A percentile compares a stretch with the other conserved stretches of the same genome.
Conservation (phyloP, 2,797 vertebrate species). For the Poecilia picta region DNA sequence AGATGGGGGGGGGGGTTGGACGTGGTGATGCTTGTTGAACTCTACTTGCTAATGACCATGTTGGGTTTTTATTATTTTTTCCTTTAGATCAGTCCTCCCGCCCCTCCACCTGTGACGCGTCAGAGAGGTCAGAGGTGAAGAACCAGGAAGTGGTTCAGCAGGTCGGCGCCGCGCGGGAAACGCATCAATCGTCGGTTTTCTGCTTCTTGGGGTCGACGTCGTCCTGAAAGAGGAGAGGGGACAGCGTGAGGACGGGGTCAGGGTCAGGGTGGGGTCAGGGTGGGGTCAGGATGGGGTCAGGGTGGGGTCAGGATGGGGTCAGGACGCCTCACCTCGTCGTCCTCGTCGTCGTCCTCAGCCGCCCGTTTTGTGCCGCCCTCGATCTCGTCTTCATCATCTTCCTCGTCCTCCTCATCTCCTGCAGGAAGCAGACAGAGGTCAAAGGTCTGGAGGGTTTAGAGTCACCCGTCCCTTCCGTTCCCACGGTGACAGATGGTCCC, state of each 20-base stretch:
- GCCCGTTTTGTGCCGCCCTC: constrained; percentile 90
- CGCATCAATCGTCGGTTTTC: constrained; percentile 89
- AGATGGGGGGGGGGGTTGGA: constrained; percentile 40
- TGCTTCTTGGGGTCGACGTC: constrained; percentile 94
- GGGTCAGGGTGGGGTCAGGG: background rate
- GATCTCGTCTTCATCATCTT: constrained; percentile 89
- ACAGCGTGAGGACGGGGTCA: background rate
- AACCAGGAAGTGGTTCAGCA: constrained; percentile 77
- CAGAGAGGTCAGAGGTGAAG: constrained; percentile 76
- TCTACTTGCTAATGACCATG: constrained; percentile 91
- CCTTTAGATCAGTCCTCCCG: constrained; percentile 67
- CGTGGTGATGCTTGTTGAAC: constrained; percentile 71
- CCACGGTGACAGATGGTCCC: background rate
- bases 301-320: background rate
- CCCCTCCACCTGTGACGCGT: constrained; percentile 73
- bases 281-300: accelerated
- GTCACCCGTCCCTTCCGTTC: background rate
- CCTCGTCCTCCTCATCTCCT: constrained; percentile 89
- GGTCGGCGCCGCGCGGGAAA: constrained; percentile 49
- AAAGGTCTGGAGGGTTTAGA: accelerated
- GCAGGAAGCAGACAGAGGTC: background rate
- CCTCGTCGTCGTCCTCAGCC: constrained; percentile 91
- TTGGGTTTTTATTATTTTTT: constrained; percentile 69
- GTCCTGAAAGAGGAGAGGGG: constrained; percentile 75
- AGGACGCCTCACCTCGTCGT: constrained; percentile 71